Percentiles rank a stretch among this genome's conserved stretches.
Evolutionary conservation across 2,113 vertebrate genomes (phyloP).

Genomic region (Bubo bubo): DNA sequence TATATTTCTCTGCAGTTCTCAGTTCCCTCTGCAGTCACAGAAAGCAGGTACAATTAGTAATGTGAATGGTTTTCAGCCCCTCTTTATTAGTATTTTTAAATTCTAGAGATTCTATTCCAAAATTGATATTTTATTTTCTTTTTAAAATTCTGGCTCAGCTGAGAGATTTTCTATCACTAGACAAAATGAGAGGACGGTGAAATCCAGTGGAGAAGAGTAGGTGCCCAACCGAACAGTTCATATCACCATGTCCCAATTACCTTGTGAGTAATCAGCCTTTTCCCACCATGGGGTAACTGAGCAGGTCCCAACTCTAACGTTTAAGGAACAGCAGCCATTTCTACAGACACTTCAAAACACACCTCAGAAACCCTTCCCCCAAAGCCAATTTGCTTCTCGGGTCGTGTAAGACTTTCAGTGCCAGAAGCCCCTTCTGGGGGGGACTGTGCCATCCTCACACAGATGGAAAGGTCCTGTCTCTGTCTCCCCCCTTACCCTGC

Average conservation of each 20-base stretch:
- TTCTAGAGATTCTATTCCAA: not conserved
- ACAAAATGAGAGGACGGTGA: not conserved
- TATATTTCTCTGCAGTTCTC: not conserved
- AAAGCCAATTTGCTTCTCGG: accelerated
- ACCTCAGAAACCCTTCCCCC: not conserved
- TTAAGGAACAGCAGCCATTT: not conserved
- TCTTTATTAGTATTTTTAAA: not conserved
- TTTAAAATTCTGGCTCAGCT: not conserved
- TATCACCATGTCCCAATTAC: not conserved
- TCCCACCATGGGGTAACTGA: accelerated
- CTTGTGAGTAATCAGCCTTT: not conserved
- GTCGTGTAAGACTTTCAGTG: accelerated
- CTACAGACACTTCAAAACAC: not conserved
- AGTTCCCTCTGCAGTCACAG: not conserved
- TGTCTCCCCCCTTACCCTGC: not conserved
- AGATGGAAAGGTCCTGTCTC: not conserved
- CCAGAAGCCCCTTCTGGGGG: not conserved
- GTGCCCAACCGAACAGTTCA: accelerated
- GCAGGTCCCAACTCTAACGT: not conserved
- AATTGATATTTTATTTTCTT: not conserved
- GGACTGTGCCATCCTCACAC: accelerated
- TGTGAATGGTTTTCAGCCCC: not conserved
- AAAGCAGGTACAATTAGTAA: not conserved
- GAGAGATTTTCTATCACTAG: not conserved
- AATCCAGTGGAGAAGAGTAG: not conserved